Percentiles rank a stretch among this genome's conserved stretches.
These are phyloP conservation scores for Crossaster papposus DNA, from an alignment of 53 echinoderm and acorn worm species.

Conservation along the genomic window DNA sequence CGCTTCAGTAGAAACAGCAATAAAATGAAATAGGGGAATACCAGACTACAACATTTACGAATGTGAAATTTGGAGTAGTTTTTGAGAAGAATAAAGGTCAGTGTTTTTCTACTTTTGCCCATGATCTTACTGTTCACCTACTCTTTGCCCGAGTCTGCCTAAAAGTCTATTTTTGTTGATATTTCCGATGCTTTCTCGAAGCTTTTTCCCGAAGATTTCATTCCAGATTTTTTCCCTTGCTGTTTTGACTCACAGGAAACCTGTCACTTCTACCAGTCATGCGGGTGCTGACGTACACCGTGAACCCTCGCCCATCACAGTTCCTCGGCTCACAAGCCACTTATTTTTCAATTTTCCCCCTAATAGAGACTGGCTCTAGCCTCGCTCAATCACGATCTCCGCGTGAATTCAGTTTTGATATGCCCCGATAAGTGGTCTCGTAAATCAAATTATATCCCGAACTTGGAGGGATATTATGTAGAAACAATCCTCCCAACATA, in stretches of 20 bases:
- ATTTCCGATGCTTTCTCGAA: background rate
- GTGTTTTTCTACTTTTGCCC: too few species aligned
- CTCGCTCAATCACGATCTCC: constrained; percentile 44
- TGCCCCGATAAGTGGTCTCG: constrained; percentile 36
- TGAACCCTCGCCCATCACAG: background rate
- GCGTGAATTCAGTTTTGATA: constrained; percentile 18
- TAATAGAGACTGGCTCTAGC: constrained; percentile 28
- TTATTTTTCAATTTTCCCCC: constrained; percentile 48
- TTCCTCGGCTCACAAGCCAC: constrained; percentile 36
- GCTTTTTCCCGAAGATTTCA: background rate
- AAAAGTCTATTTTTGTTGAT: background rate
- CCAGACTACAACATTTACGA: too few species aligned
- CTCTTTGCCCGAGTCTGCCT: background rate
- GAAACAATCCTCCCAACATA: too few species aligned
- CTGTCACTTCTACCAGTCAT: constrained; percentile 52
- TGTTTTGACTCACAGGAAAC: constrained; percentile 45
- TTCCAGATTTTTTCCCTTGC: background rate
- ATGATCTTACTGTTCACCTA: background rate
- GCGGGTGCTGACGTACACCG: constrained; percentile 29
- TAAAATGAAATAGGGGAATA: too few species aligned
- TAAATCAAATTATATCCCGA: constrained; percentile 37
- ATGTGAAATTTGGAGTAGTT: too few species aligned
- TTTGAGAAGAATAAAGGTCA: too few species aligned
- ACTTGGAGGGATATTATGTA: background rate
- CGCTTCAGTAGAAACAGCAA: too few species aligned